Base-by-base conservation (phyloP, 2,888 invertebrate genomes). In the Morpho achilles region DNA sequence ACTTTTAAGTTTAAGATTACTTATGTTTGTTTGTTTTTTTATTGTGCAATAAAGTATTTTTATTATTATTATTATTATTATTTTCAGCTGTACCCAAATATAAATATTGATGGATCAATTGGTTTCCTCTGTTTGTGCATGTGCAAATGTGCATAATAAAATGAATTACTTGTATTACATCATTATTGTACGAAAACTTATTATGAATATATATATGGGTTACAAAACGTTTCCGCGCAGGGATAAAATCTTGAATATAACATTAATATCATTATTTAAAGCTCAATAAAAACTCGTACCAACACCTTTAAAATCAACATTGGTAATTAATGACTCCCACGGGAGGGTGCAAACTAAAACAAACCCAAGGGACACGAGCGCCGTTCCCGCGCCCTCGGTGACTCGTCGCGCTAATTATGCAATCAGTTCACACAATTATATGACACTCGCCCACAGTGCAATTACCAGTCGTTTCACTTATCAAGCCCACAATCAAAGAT, bases 391-490 rank as follows among this genome's bases (percentile, higher is more conserved):
- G 87, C 87, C 87, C 89, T 78, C 77, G 69, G 77, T 73, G 83
- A 77, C 81, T 80, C 74, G 80, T 77, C 83, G 82, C 79, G 82
- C 87, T 89, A 90, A 89, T 90, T 87, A 88, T 75, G 68, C 82
- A 82, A 83, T 86, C 83, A 87, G 87, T 89, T 90, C 89, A 86
- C 89, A 90, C 89, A 87, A 87, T 88, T 87, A 87, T 70, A 61
- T 66, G 71, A 66, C 70, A 44, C 53, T 68, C 63, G 53, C 62
- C 59, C 57, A 50, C 53, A 55, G 56, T 51, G 44, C 41, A 3
- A 61, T 64, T 66, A 64, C 61, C 62, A 60, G 59, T 56, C 56
- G 41, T 54, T 50, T 60, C 52, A 60, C 59, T 66, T 61, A 66
- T 66, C 64, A 56, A 60, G 53, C 47, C 56, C n/a, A 8, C 3